phyloP scores from a whole-genome alignment of 2,797 vertebrate species.

The Hylomyscus alleni region DNA sequence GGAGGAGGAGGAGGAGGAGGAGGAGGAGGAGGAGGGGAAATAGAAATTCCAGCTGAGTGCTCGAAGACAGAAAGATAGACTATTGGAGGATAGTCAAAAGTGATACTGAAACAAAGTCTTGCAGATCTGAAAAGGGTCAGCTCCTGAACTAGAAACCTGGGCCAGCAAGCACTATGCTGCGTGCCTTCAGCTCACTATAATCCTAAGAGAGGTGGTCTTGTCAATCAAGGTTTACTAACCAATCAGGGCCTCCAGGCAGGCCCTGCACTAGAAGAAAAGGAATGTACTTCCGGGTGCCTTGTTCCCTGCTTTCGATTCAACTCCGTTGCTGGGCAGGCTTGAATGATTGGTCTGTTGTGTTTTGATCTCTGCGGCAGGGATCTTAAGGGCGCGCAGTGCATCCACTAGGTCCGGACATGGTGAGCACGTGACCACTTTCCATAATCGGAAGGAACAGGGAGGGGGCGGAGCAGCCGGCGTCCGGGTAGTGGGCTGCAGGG shows the following conservation, averaged over 20 bases:
- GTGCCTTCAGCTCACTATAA: background rate
- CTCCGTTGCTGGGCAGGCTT: background rate
- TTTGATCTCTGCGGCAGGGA: background rate
- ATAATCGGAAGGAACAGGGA: too few species aligned
- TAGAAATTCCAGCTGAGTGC: too few species aligned
- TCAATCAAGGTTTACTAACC: background rate
- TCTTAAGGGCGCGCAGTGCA: fast-evolving
- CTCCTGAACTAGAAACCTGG: background rate
- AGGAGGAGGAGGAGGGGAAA: too few species aligned
- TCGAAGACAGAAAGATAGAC: background rate
- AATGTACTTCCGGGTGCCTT: background rate
- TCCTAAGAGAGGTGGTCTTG: background rate
- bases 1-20: too few species aligned
- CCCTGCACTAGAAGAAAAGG: background rate
- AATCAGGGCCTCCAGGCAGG: background rate
- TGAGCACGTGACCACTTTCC: background rate
- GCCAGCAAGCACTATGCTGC: background rate
- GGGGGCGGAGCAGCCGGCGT: too few species aligned
- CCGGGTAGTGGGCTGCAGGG: too few species aligned
- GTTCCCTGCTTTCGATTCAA: background rate
- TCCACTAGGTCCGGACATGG: background rate
- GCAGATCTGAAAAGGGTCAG: background rate
- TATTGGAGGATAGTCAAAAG: too few species aligned
- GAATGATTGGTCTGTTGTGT: background rate
- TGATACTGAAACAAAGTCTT: background rate